Base-by-base conservation (phyloP, 92 coral and sea anemone genomes). In the Paramuricea clavata region DNA sequence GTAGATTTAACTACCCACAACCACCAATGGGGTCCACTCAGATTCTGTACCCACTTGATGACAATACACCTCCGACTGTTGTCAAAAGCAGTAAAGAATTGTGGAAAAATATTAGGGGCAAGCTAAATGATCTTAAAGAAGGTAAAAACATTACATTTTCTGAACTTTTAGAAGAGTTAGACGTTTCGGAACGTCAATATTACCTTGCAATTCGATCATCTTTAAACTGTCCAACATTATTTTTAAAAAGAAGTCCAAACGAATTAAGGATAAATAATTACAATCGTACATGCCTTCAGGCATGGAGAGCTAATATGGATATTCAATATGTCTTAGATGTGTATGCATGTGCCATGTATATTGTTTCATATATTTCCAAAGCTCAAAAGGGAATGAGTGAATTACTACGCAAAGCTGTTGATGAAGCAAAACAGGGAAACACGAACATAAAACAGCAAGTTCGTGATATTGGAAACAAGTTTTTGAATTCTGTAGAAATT, bases 251-350 rank as follows among this genome's bases (percentile, higher is more conserved):
- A 85, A 65, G 76, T 39, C 92, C 95, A 22, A 50, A 19, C 11
- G 59, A 50, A 50, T 16, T 50, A 50, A 8, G 12, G 21, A 19
- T 50, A 2, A 50, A 50, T 16, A 50, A 19, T 50, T 50, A 50
- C 11, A 50, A 50, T 16, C 19, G 19, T 50, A n/a, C n/a, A n/a
- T 50, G 59, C 22, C 22, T 50, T 12, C 3, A 7, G 59, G 59
- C 59, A 16, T 50, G 59, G 59, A 50, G 59, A 50, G 59, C 59
- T 50, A 50, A 50, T 19, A 12, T 50, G 22, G 88, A 90, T 69
- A 91, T 91, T 30, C 90, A 90, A 61, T 90, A 61, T 86, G 93
- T 90, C 33, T 78, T 90, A 13, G 92, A 91, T 88, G 88, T 91
- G 10, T 88, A 88, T 71, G 89, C 92, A 25, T 78, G 94, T 88